phyloP scores from a whole-genome alignment of 2,797 vertebrate species.

The Cirrhinus mrigala region DNA sequence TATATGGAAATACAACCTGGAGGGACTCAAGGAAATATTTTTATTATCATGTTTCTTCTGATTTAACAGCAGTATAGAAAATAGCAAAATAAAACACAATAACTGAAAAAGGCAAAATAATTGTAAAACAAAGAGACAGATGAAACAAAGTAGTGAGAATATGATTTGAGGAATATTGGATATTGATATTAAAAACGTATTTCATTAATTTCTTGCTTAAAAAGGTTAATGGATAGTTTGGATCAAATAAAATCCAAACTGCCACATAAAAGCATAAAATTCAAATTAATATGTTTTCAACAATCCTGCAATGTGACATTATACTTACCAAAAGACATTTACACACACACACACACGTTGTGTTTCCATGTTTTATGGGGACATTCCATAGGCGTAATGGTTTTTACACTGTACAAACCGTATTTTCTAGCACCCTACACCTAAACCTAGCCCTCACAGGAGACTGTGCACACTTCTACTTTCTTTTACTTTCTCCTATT shows the following conservation, averaged over 20 bases:
- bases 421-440: neutral
- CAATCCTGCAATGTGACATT: neutral
- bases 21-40: constrained; percentile 73
- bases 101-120: neutral
- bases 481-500: neutral
- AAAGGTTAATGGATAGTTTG: neutral
- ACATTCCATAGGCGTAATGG: neutral
- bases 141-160: neutral
- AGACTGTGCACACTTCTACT: no score
- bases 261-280: neutral
- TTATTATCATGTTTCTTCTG: constrained; percentile 73
- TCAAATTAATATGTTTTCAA: neutral
- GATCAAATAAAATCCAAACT: neutral
- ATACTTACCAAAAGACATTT: no score
- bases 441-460: neutral
- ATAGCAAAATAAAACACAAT: constrained; percentile 69
- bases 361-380: neutral
- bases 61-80: no score
- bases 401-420: neutral
- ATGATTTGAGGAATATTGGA: constrained; percentile 56
- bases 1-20: constrained; percentile 71
- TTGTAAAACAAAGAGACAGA: constrained; percentile 51
- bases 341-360: no score
- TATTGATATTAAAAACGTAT: neutral
- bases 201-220: neutral